phyloP scores from a whole-genome alignment of 2,888 invertebrate species.

The Orchesellides sinensis region DNA sequence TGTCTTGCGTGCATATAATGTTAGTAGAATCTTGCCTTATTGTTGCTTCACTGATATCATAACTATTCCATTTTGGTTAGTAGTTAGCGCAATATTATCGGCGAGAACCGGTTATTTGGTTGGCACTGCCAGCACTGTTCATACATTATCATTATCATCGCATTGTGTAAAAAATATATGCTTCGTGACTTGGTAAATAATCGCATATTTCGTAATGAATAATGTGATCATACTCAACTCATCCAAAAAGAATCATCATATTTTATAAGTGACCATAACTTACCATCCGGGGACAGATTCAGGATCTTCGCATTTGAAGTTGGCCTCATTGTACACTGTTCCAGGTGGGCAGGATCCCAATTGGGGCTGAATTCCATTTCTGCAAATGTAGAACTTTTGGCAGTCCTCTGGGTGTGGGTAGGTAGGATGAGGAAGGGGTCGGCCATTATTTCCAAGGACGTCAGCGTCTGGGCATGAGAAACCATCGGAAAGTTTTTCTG shows the following conservation, averaged over 20 bases:
- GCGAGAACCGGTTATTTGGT: constrained; percentile 57
- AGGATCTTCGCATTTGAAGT: constrained; percentile 76
- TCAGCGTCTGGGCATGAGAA: constrained; percentile 85
- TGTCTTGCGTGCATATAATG: too few relatives aligned
- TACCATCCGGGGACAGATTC: constrained; percentile 76
- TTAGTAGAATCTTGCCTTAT: constrained; percentile 51
- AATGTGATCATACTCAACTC: neutral
- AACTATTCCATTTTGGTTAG: constrained; percentile 62
- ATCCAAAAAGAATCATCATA: neutral
- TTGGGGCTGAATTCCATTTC: constrained; percentile 76
- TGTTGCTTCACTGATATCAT: constrained; percentile 44
- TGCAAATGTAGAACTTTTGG: constrained; percentile 76
- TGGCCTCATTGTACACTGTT: constrained; percentile 76
- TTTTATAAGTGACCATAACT: constrained; percentile 60
- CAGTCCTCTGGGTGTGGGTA: constrained; percentile 76
- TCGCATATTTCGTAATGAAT: neutral
- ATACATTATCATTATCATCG: constrained; percentile 29
- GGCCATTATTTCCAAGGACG: constrained; percentile 73
- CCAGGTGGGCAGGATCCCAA: constrained; percentile 76
- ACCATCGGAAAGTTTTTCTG: constrained; percentile 88
- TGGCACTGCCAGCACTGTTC: constrained; percentile 51
- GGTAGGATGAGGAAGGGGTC: constrained; percentile 75
- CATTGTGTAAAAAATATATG: constrained; percentile 32
- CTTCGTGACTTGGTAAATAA: neutral
- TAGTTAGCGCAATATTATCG: constrained; percentile 35